Evolutionary conservation across 2,888 invertebrate genomes (phyloP), one percentile per base, ranked within the genome.

Genomic region (Steinernema scapterisci): DNA sequence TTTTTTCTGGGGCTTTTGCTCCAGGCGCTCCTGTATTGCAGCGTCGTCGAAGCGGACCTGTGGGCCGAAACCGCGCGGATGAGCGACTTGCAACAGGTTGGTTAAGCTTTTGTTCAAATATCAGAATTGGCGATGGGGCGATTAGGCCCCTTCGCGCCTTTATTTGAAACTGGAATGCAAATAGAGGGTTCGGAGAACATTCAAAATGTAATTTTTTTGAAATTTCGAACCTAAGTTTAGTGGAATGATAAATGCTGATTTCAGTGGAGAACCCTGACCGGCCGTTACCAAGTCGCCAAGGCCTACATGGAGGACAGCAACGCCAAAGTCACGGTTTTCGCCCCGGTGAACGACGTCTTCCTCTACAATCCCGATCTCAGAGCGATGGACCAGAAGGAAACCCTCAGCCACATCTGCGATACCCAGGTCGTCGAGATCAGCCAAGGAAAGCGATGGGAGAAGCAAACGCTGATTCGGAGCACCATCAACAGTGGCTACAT

Each of bases 331-430:
- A 81, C 86, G 27, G 79, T 86, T 13, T 87, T 88, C 72, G 87
- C 88, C 11, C 87, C 88, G n/a, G 86, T 87, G 43, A 86, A 87
- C 75, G 87, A 88, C 74, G 87, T 87, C 27, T 87, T 87, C 78
- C 81, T 84, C 7, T 87, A 86, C 78, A 88, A 87, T 79, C 87
- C 87, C 0, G 81, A 85, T 72, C 81, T 87, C 45, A 71, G 86
- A 63, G 88, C 86, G 11, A 76, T 88, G 77, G 83, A 83, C 77
- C 86, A 86, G 76, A 85, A 91, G 73, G 87, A 87, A 73, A 82
- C 84, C 3, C 79, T 87, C 44, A 80, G 82, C 46, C 87, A 88
- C 77, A 84, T 87, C 73, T 86, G 87, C 6, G 87, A 87, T 73
- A 82, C 83, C 0, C 87, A 86, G 79, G 83, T 87, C 2, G 80